Evolutionary conservation across 2,888 invertebrate genomes (phyloP), one percentile per base, ranked within the genome.

Genomic region (Saturnia pavonia): DNA sequence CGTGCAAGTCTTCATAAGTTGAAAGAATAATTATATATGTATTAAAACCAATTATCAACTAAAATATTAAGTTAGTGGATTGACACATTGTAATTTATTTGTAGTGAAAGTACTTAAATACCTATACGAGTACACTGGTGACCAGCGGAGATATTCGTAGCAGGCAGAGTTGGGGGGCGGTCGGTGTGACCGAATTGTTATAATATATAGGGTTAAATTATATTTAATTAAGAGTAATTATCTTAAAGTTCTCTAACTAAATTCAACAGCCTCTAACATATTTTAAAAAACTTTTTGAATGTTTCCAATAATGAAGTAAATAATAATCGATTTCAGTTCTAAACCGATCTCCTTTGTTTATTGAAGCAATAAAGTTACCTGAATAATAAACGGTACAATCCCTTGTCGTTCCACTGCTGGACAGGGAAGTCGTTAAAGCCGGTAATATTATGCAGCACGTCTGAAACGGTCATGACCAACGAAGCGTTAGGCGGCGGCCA

Each of bases 311-410:
- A 45, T 16, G 14, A 48, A 48, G 19, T 48, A 48, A 19, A 16
- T 48, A 19, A 48, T 34, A 6, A 34, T n/a, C n/a, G 34, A 4
- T 34, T 34, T 4, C 34, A 34, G 34, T 34, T 34, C 34, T 6
- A 6, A 34, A 34, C 2, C 34, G 34, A 34, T 34, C 2, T 34
- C 34, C 2, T 34, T 6, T 34, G 6, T 34, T n/a, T 34, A 34
- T 34, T 34, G 34, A 34, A 22, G 19, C 14, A 12, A 54, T 27
- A 25, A 40, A 25, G 11, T 70, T 79, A 93, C 93, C 89, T 91
- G 76, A 94, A 93, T 72, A 93, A 74, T 54, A 93, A 80, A 63
- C 93, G 80, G 78, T 87, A 92, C 1, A 93, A 73, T 43, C 92
- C 93, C 66, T 80, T 82, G 67, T 91, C 91, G 72, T 91, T 92